Percentiles rank a stretch among this genome's conserved stretches.
Conservation (phyloP, 2,113 vertebrate species). For the human (Homo sapiens) region GRCh38 chr1:191499501-191500000, state of each 20-base stretch:
- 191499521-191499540: background rate
- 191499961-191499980: background rate
- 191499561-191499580: background rate
- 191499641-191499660: background rate
- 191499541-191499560: background rate
- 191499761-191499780: background rate
- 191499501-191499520: fast-evolving
- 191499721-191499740: background rate
- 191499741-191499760: background rate
- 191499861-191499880: background rate
- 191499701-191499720: background rate
- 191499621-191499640: background rate
- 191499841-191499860: background rate
- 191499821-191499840: background rate
- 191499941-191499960: background rate
- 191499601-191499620: background rate
- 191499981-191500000: background rate
- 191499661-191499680: background rate
- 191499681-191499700: background rate
- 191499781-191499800: background rate
- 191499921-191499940: background rate
- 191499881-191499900: background rate
- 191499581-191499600: background rate
- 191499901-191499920: background rate
- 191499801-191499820: background rate